Conservation (phyloP, 2,113 vertebrate species). For the Syngnathus floridae region DNA sequence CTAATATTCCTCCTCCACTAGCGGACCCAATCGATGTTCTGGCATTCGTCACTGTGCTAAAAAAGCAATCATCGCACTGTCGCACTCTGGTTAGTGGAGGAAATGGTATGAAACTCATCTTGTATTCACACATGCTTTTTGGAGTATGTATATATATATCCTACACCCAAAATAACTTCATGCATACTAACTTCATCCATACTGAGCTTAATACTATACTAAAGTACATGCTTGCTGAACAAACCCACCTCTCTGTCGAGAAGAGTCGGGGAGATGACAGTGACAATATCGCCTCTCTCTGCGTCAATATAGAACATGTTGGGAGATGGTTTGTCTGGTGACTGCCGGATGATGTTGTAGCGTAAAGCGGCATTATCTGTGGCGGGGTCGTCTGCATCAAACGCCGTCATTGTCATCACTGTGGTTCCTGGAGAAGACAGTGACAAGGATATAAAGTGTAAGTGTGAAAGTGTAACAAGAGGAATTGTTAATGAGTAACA, state of each 20-base stretch:
- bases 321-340: conserved; percentile 87
- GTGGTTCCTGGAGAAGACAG: conserved; percentile 76
- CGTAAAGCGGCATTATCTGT: conserved; percentile 90
- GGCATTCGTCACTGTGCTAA: conserved; percentile 63
- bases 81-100: conserved; percentile 45
- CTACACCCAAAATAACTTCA: neutral
- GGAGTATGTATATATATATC: conserved; percentile 16
- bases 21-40: conserved; percentile 70
- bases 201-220: neutral
- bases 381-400: conserved; percentile 83
- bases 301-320: conserved; percentile 98
- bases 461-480: neutral
- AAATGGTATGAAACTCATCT: conserved; percentile 40
- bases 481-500: neutral
- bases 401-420: conserved; percentile 89
- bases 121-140: conserved; percentile 32
- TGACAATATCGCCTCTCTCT: conserved; percentile 92
- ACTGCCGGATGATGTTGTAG: conserved; percentile 90
- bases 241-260: conserved; percentile 88
- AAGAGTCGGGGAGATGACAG: conserved; percentile 81
- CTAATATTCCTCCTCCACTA: conserved; percentile 71
- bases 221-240: neutral
- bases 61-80: conserved; percentile 73
- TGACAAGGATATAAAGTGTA: neutral
- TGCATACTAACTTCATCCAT: neutral